Base-by-base conservation (phyloP, 2,113 vertebrate genomes). In the Plotosus lineatus region DNA sequence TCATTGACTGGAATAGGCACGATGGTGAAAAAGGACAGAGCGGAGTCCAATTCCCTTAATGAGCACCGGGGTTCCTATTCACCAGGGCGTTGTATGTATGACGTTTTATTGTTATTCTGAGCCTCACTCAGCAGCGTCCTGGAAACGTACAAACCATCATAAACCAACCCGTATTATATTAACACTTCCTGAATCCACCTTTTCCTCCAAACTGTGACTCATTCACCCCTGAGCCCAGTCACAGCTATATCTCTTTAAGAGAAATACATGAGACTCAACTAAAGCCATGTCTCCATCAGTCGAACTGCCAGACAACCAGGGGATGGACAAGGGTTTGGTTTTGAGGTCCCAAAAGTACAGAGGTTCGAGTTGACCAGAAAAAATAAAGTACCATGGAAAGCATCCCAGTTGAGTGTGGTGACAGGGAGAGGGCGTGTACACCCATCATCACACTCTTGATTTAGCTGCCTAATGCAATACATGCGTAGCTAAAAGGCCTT, bases 141-240 rank as follows among this genome's bases (percentile, higher is more conserved):
- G 69, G 19, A 69, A 83, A 36, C 14, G 23, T 38, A 61, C 78
- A 75, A 78, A 86, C 77, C 66, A 21, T 46, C 69, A 78, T 73
- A 77, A 86, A 88, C 75, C 46, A 78, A 76, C 10, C 69, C 71
- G 50, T 77, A 2, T 84, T 84, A 73, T 46, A 28, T 82, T 79
- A 84, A 31, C 10, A 4, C 60, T 82, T 86, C 79, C 75, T 11
- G 55, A 85, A 83, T 81, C 31, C 84, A 86, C 48, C 78, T 73
- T 55, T 60, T 87, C 72, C 73, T 55, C 66, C 26, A 8, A 77
- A 66, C 55, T 76, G 85, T 87, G 84, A 86, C 82, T 87, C 88
- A 86, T 84, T 42, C 38, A 56, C 48, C 46, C 72, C 48, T 53
- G 69, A 31, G 33, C 58, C 56, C 1, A 6, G 4, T 55, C 26